phyloP scores from a whole-genome alignment of 2,113 vertebrate genomes.

The Lamprologus ornatipinnis region DNA sequence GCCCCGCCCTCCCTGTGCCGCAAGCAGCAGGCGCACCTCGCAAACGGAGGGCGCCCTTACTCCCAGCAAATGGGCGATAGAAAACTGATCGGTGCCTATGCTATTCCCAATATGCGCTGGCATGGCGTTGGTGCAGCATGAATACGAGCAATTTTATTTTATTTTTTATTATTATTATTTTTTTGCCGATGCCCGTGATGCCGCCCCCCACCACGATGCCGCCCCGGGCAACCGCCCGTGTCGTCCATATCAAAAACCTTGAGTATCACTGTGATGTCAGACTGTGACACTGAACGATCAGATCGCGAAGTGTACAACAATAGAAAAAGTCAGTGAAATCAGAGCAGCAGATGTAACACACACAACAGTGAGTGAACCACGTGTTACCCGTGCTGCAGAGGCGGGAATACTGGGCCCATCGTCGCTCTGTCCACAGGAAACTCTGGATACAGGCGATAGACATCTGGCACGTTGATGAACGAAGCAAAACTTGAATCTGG shows the following conservation, averaged over 20 bases:
- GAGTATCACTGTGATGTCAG: not conserved
- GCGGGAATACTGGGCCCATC: not conserved
- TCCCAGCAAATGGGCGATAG: too few relatives aligned
- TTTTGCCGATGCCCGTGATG: not conserved
- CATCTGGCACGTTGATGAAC: not conserved
- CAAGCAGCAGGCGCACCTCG: rapidly evolving
- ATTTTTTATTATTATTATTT: too few relatives aligned
- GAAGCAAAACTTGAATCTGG: not conserved
- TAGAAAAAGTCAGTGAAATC: not conserved
- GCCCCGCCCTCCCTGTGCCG: rapidly evolving
- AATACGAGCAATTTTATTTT: not conserved
- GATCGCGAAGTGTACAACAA: not conserved
- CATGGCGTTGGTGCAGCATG: not conserved
- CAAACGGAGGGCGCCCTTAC: too few relatives aligned
- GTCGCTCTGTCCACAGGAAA: not conserved
- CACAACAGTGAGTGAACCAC: not conserved
- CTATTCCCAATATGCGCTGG: rapidly evolving
- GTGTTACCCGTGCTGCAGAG: not conserved
- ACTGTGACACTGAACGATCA: not conserved
- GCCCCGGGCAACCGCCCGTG: not conserved
- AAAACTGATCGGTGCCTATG: too few relatives aligned
- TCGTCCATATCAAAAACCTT: not conserved
- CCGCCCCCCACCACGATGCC: not conserved
- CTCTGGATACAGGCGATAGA: rapidly evolving
- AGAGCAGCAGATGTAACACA: not conserved